Evolutionary conservation across 2,888 invertebrate genomes (phyloP).

Genomic region (Phyllotreta cruciferae): DNA sequence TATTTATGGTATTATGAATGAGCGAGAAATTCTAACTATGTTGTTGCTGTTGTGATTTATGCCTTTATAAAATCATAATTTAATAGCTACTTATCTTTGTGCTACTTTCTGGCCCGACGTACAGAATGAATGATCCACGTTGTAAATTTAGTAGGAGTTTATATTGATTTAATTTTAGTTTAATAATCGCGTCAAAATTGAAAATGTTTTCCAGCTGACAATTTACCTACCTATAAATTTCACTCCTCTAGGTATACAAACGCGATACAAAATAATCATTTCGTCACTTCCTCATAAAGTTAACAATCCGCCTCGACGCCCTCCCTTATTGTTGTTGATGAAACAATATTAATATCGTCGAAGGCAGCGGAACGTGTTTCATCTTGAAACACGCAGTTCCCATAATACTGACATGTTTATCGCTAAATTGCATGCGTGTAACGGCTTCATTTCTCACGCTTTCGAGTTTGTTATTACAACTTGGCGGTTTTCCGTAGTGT

Average conservation of each 20-base stretch:
- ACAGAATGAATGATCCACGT: too few relatives aligned
- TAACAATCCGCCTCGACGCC: slow-evolving; percentile 22
- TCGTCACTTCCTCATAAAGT: slow-evolving; percentile 13
- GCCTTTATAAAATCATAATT: slow-evolving; percentile 38
- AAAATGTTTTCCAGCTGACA: too few relatives aligned
- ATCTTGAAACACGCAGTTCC: slow-evolving; percentile 38
- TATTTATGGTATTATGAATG: slow-evolving; percentile 48
- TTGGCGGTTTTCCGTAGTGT: slow-evolving; percentile 39
- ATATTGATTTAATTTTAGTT: too few relatives aligned
- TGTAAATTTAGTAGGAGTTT: too few relatives aligned
- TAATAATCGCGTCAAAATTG: too few relatives aligned
- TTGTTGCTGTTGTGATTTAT: slow-evolving; percentile 38
- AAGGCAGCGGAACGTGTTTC: slow-evolving; percentile 33
- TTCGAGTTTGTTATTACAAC: slow-evolving; percentile 50
- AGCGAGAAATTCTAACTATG: slow-evolving; percentile 44
- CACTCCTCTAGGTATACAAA: too few relatives aligned
- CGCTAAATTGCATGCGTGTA: slow-evolving; percentile 49
- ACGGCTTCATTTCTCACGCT: slow-evolving; percentile 53
- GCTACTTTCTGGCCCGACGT: slow-evolving; percentile 3
- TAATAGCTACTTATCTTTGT: slow-evolving; percentile 17
- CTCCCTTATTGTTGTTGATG: slow-evolving; percentile 29
- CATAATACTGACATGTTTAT: slow-evolving; percentile 46
- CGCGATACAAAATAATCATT: slow-evolving; percentile 7
- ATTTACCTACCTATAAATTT: too few relatives aligned
- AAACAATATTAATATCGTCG: slow-evolving; percentile 35